A percentile compares a stretch with the other conserved stretches of the same genome.
Conservation (phyloP, 2,888 invertebrate genomes). For the Drosophila melanosoma region DNA sequence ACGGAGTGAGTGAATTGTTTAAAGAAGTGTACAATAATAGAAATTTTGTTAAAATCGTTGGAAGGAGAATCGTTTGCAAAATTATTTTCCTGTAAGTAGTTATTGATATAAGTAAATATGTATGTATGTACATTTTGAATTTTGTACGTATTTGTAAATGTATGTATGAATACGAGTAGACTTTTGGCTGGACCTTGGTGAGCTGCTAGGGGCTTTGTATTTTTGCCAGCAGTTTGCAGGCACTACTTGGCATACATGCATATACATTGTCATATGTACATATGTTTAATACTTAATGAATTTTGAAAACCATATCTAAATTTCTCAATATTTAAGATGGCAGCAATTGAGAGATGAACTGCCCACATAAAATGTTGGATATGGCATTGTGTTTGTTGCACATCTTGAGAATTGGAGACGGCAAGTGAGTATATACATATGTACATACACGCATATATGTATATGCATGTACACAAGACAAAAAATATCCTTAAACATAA, state of each 20-base stretch:
- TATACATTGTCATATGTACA: conserved; percentile 1
- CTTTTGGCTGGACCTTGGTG: conserved; percentile 54
- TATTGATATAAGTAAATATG: background rate
- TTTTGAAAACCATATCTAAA: conserved; percentile 55
- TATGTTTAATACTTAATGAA: conserved; percentile 53
- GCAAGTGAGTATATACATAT: background rate
- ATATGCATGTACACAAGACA: conserved; percentile 1
- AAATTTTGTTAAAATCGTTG: conserved; percentile 2
- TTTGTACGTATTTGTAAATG: background rate
- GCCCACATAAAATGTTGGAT: background rate
- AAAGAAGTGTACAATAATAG: background rate
- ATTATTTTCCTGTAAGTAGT: conserved; percentile 17
- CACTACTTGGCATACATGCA: conserved; percentile 5
- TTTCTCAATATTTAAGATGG: conserved; percentile 48
- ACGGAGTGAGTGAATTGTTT: conserved; percentile 1
- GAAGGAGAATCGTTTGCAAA: conserved; percentile 29
- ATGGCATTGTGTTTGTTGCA: background rate
- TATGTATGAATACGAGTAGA: conserved; percentile 3
- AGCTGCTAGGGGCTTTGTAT: conserved; percentile 25
- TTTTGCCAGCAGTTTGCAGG: background rate
- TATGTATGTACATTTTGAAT: background rate
- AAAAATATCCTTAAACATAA: background rate
- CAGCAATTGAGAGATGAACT: conserved; percentile 17
- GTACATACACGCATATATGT: background rate
- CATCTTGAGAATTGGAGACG: conserved; percentile 15